Evolutionary conservation across 1,140 invertebrate genomes (phyloP).

Genomic region (Aplysia californica): DNA sequence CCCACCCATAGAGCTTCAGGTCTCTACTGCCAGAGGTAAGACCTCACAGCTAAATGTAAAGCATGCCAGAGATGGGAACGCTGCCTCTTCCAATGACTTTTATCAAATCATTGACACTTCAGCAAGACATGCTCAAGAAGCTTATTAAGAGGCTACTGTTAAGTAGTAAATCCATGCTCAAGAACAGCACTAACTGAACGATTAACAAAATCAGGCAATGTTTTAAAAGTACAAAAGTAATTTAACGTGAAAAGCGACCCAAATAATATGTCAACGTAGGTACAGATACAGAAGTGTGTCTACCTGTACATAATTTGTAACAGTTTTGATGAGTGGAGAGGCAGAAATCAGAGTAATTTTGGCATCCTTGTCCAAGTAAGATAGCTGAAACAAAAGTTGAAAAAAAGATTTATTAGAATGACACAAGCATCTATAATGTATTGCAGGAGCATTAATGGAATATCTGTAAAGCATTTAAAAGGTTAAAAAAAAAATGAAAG

Average conservation of each 20-base stretch:
- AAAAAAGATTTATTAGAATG: neutral
- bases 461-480: neutral
- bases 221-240: neutral
- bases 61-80: no score
- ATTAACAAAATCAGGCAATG: neutral
- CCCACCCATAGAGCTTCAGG: no score
- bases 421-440: neutral
- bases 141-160: no score
- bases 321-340: conserved; percentile 86
- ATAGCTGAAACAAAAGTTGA: conserved; percentile 72
- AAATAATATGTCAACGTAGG: neutral
- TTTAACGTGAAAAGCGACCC: neutral
- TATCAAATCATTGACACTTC: no score
- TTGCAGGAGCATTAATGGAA: neutral
- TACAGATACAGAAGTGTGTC: neutral
- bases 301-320: conserved; percentile 78
- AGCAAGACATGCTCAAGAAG: no score
- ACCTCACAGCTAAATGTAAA: no score
- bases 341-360: conserved; percentile 82
- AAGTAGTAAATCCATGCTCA: no score
- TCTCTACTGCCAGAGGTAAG: no score
- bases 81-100: no score
- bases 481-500: neutral
- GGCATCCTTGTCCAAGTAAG: conserved; percentile 74
- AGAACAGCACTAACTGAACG: neutral